Conservation (phyloP, 2,888 invertebrate genomes). For the Agrilus mali region DNA sequence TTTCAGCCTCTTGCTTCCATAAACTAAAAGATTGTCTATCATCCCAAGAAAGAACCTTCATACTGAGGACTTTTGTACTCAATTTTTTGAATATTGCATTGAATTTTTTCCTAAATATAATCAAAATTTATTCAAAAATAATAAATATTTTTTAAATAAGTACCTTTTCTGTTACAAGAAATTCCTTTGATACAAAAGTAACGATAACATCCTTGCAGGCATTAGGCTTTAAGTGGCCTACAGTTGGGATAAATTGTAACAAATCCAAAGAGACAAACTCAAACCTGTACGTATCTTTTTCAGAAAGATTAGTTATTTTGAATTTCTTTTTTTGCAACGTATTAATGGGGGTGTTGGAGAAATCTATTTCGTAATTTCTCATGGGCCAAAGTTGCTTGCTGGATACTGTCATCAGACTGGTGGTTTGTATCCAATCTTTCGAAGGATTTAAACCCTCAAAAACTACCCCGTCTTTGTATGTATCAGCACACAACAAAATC, state of each 20-base stretch:
- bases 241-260: slow-evolving; percentile 37
- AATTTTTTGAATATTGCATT: slow-evolving; percentile 21
- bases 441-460: not conserved
- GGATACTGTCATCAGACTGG: too few species aligned
- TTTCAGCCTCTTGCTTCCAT: slow-evolving; percentile 19
- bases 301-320: slow-evolving; percentile 32
- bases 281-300: slow-evolving; percentile 28
- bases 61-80: slow-evolving; percentile 17
- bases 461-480: not conserved
- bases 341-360: slow-evolving; percentile 29
- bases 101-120: slow-evolving; percentile 18
- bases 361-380: slow-evolving; percentile 27
- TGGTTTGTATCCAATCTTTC: too few species aligned
- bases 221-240: slow-evolving; percentile 34
- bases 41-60: slow-evolving; percentile 30
- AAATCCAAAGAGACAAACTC: slow-evolving; percentile 24
- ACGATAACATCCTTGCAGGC: slow-evolving; percentile 38
- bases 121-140: too few species aligned
- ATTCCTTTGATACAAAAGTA: slow-evolving; percentile 36
- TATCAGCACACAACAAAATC: not conserved
- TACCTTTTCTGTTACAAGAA: slow-evolving; percentile 27
- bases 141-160: too few species aligned
- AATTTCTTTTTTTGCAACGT: slow-evolving; percentile 30
- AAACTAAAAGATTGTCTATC: slow-evolving; percentile 30
- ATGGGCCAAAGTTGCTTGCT: not conserved